These are phyloP conservation scores for Streptopelia turtur DNA, from an alignment of 2,797 vertebrate species.

Conservation along the genomic window DNA sequence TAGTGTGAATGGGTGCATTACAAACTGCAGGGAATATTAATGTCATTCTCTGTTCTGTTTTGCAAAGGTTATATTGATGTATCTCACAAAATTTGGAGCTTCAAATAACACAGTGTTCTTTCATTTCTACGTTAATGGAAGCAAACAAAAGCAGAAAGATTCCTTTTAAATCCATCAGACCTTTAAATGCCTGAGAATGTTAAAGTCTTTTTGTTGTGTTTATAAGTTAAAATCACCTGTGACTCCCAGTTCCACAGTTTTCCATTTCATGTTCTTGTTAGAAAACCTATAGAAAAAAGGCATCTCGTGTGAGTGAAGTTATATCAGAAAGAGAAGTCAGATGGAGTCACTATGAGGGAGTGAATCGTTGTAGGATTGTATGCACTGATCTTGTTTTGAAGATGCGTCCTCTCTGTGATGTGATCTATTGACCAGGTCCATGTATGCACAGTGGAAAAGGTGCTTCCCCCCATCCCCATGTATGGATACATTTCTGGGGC, in stretches of 20 bases:
- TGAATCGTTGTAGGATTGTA: background rate
- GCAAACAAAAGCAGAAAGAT: background rate
- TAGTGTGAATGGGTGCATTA: background rate
- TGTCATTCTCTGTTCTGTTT: background rate
- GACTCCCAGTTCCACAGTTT: background rate
- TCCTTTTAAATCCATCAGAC: background rate
- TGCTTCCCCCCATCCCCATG: background rate
- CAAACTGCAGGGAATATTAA: background rate
- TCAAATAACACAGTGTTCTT: background rate
- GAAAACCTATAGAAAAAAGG: background rate
- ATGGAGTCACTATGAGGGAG: fast-evolving
- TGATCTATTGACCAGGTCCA: background rate
- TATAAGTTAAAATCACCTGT: background rate
- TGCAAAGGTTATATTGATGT: background rate
- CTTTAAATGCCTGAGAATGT: background rate
- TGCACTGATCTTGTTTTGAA: background rate
- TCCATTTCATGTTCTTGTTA: background rate
- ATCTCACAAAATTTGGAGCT: background rate
- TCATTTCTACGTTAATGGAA: background rate
- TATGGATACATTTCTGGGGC: background rate
- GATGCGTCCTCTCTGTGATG: background rate
- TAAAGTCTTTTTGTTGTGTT: background rate
- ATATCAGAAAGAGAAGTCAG: background rate
- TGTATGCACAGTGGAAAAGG: background rate
- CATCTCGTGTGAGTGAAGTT: background rate